phyloP scores from a whole-genome alignment of 2,888 invertebrate genomes.

The Ophion obscuratus region DNA sequence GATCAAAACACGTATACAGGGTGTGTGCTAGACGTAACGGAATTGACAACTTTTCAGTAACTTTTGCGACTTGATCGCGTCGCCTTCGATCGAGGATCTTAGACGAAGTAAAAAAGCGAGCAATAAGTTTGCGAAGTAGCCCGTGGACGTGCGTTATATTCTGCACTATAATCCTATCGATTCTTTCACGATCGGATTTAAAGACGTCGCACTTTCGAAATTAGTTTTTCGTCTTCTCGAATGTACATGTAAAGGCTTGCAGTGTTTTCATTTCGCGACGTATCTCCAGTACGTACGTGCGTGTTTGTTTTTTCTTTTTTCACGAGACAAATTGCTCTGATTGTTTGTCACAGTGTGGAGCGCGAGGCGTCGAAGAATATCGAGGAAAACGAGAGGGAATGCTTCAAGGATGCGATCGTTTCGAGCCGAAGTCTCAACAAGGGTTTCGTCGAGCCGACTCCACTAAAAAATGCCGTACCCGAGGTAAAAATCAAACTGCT shows the following conservation, averaged over 20 bases:
- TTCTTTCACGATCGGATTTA: no score
- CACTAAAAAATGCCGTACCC: constrained; percentile 76
- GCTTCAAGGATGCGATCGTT: constrained; percentile 82
- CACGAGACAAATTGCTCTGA: not conserved
- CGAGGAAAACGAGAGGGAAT: constrained; percentile 81
- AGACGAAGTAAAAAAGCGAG: no score
- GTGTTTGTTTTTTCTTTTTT: not conserved
- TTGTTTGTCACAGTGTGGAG: constrained; percentile 75
- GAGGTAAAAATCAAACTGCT: constrained; percentile 71
- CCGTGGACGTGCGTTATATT: no score
- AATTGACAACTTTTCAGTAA: constrained; percentile 9
- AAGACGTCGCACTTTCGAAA: not conserved
- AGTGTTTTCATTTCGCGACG: not conserved
- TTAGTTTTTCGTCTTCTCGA: not conserved
- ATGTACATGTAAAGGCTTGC: not conserved
- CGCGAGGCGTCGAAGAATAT: constrained; percentile 82
- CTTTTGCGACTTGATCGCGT: no score
- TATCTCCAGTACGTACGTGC: not conserved
- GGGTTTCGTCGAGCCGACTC: constrained; percentile 77
- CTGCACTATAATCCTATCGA: no score
- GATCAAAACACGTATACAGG: not conserved
- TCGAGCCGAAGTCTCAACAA: constrained; percentile 81
- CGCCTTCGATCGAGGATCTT: no score
- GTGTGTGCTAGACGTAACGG: constrained; percentile 4
- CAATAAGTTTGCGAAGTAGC: no score